A percentile compares a stretch with the other conserved stretches of the same genome.
These are phyloP conservation scores for Calycopis cecrops DNA, from an alignment of 1,140 invertebrate genomes.

Conservation along the genomic window DNA sequence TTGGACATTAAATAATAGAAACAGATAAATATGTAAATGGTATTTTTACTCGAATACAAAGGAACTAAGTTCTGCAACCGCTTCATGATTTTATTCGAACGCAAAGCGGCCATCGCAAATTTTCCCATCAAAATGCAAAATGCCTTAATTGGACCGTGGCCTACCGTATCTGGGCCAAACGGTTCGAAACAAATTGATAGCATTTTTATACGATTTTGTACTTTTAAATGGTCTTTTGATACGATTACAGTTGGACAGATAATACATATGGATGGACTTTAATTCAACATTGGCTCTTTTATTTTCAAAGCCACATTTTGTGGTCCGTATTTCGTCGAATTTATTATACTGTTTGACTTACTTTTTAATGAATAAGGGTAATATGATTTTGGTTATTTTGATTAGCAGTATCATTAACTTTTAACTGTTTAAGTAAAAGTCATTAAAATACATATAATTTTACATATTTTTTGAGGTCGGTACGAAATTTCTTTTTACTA, in stretches of 20 bases:
- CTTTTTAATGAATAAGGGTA: too few species aligned
- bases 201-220: slow-evolving; percentile 42
- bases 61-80: slow-evolving; percentile 28
- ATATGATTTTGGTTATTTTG: too few species aligned
- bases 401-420: too few species aligned
- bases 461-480: too few species aligned
- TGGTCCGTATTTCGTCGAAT: too few species aligned
- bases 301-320: background rate
- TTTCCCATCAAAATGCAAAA: slow-evolving; percentile 71
- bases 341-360: too few species aligned
- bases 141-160: slow-evolving; percentile 70
- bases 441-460: too few species aligned
- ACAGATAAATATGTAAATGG: too few species aligned
- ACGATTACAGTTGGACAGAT: slow-evolving; percentile 16
- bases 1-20: too few species aligned
- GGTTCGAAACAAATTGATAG: slow-evolving; percentile 68
- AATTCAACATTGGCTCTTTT: background rate
- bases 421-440: too few species aligned
- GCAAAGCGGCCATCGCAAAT: slow-evolving; percentile 64
- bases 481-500: too few species aligned
- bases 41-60: background rate
- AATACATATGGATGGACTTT: slow-evolving; percentile 8
- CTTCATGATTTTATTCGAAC: slow-evolving; percentile 40
- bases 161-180: slow-evolving; percentile 65
- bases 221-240: slow-evolving; percentile 28